Evolutionary conservation across 2,888 invertebrate species (phyloP).

Genomic region (Drosophila longiperda): DNA sequence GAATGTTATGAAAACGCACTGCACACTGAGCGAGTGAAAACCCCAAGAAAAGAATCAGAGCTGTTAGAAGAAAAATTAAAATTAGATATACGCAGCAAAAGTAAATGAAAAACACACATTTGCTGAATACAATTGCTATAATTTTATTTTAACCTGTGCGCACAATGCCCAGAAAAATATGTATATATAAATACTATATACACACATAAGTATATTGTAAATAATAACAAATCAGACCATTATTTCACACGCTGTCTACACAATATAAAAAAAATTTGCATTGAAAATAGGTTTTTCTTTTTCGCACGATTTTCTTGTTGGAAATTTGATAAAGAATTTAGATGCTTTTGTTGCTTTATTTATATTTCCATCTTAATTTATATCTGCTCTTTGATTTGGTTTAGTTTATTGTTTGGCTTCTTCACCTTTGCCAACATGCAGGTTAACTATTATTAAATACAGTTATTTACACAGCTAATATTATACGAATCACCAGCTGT

Average conservation of each 20-base stretch:
- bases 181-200: background rate
- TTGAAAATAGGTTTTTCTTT: conserved; percentile 1
- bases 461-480: conserved; percentile 4
- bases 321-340: conserved; percentile 32
- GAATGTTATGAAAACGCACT: background rate
- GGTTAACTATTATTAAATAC: conserved; percentile 7
- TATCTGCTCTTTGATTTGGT: conserved; percentile 8
- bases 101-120: conserved; percentile 2
- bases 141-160: conserved; percentile 12
- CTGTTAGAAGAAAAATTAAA: conserved; percentile 24
- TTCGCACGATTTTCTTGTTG: conserved; percentile 30
- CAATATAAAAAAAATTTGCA: conserved; percentile 7
- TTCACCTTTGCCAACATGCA: conserved; percentile 1
- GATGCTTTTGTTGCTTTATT: conserved; percentile 1
- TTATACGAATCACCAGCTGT: conserved; percentile 13
- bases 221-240: conserved; percentile 6
- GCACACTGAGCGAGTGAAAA: background rate
- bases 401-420: conserved; percentile 7
- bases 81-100: conserved; percentile 13
- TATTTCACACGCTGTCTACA: conserved; percentile 35
- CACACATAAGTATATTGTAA: conserved; percentile 1
- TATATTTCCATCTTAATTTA: conserved; percentile 20
- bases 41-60: conserved; percentile 6
- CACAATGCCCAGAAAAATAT: background rate
- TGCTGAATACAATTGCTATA: conserved; percentile 13